These are phyloP conservation scores for Ceyx erithaca DNA, from an alignment of 2,797 vertebrate genomes.

Conservation along the genomic window DNA sequence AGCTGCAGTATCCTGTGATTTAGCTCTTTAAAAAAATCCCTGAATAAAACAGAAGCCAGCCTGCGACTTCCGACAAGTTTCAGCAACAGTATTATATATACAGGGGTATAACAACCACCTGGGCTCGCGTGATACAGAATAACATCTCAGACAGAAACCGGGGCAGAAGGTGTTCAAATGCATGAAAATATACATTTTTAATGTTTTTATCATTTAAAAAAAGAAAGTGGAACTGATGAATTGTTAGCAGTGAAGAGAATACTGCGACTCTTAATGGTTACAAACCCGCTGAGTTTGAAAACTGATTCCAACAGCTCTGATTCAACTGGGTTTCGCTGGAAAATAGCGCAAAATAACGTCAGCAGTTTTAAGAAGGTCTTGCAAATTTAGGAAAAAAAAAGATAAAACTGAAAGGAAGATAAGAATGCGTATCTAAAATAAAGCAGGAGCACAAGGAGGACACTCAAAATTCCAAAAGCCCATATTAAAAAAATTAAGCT, in stretches of 20 bases:
- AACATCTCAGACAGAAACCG: slow-evolving; percentile 25
- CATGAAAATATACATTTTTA: background rate
- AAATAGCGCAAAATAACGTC: slow-evolving; percentile 73
- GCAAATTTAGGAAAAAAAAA: slow-evolving; percentile 17
- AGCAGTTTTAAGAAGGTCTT: slow-evolving; percentile 72
- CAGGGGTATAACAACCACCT: slow-evolving; percentile 48
- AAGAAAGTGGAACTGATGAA: slow-evolving; percentile 55
- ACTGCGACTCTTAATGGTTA: slow-evolving; percentile 70
- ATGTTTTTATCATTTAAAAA: slow-evolving; percentile 41
- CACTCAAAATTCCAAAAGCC: slow-evolving; percentile 74
- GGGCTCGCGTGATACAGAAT: slow-evolving; percentile 44
- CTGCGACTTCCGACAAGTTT: slow-evolving; percentile 77
- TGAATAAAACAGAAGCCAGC: slow-evolving; percentile 82
- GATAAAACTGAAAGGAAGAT: slow-evolving; percentile 36
- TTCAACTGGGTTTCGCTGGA: slow-evolving; percentile 73
- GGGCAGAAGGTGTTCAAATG: slow-evolving; percentile 36
- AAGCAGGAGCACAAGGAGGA: slow-evolving; percentile 68
- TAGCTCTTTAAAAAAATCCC: slow-evolving; percentile 74
- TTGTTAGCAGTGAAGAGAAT: slow-evolving; percentile 71
- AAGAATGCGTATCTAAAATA: slow-evolving; percentile 69
- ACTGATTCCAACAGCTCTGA: slow-evolving; percentile 73
- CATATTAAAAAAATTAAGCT: slow-evolving; percentile 69
- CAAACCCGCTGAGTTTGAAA: slow-evolving; percentile 69
- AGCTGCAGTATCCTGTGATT: slow-evolving; percentile 76
- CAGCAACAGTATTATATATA: slow-evolving; percentile 68